phyloP scores from a whole-genome alignment of 2,113 vertebrate genomes.

The Electrona antarctica region DNA sequence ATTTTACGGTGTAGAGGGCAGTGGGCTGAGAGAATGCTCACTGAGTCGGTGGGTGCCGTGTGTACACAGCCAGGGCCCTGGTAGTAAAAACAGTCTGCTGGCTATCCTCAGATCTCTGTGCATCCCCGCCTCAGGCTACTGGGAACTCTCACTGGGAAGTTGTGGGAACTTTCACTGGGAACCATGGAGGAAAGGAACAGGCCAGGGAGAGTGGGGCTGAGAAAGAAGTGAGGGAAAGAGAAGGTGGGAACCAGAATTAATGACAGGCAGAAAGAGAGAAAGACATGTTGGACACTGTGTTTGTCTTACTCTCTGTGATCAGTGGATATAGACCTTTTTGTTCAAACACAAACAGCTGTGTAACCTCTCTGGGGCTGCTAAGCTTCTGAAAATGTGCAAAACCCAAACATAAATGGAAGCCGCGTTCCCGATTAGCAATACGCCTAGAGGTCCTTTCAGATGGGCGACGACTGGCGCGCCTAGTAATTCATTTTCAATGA shows the following conservation, averaged over 20 bases:
- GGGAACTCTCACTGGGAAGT: background rate
- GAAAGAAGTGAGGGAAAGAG: background rate
- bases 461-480: no score
- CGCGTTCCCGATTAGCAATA: no score
- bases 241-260: background rate
- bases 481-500: no score
- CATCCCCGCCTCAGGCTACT: conserved; percentile 29
- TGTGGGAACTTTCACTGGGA: conserved; percentile 39
- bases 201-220: conserved; percentile 4
- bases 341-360: no score
- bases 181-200: conserved; percentile 57
- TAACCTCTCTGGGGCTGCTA: no score
- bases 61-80: conserved; percentile 39
- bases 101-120: conserved; percentile 42
- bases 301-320: background rate
- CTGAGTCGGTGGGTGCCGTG: background rate
- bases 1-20: background rate
- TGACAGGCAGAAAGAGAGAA: conserved; percentile 32
- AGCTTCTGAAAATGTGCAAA: no score
- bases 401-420: no score
- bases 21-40: background rate
- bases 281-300: conserved; percentile 1
- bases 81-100: conserved; percentile 56
- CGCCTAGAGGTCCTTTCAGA: background rate
- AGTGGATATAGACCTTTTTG: no score